A percentile compares a stretch with the other conserved stretches of the same genome.
Conservation (phyloP, 2,888 invertebrate species). For the Cryptocheilus praepositus region DNA sequence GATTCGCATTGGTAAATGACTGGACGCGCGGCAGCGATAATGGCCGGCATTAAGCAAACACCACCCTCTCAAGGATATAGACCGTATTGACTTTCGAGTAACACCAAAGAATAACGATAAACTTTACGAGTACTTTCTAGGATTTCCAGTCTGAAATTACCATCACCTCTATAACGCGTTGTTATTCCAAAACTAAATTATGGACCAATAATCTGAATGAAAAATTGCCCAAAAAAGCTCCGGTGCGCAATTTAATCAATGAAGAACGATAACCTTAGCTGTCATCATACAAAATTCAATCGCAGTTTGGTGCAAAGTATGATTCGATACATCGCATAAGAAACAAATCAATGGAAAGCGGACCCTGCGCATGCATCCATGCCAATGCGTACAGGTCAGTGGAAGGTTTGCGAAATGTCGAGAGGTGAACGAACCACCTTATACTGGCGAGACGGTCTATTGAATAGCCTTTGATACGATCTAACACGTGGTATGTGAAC, state of each 20-base stretch:
- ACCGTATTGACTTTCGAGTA: conserved; percentile 23
- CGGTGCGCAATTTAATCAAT: neutral
- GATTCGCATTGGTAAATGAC: conserved; percentile 48
- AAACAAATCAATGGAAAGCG: conserved; percentile 27
- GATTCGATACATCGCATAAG: neutral
- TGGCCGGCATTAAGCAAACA: conserved; percentile 36
- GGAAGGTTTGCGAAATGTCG: conserved; percentile 28
- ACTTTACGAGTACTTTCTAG: conserved; percentile 42
- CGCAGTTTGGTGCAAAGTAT: too few species aligned
- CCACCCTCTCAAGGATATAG: conserved; percentile 54
- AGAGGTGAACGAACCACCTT: conserved; percentile 37
- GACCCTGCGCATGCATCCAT: conserved; percentile 25
- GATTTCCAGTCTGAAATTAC: too few species aligned
- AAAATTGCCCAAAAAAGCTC: too few species aligned
- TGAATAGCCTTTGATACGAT: conserved; percentile 45
- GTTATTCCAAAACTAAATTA: too few species aligned
- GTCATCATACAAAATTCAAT: neutral
- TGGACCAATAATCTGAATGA: neutral
- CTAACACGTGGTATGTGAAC: conserved; percentile 3
- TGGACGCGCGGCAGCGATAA: conserved; percentile 51
- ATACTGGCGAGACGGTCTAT: conserved; percentile 33
- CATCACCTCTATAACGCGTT: too few species aligned
- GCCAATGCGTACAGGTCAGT: conserved; percentile 26
- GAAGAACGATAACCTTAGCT: neutral
- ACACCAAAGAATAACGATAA: conserved; percentile 10